Evolutionary conservation across 2,797 vertebrate genomes (phyloP).

Genomic region (Lepus oiostolus): DNA sequence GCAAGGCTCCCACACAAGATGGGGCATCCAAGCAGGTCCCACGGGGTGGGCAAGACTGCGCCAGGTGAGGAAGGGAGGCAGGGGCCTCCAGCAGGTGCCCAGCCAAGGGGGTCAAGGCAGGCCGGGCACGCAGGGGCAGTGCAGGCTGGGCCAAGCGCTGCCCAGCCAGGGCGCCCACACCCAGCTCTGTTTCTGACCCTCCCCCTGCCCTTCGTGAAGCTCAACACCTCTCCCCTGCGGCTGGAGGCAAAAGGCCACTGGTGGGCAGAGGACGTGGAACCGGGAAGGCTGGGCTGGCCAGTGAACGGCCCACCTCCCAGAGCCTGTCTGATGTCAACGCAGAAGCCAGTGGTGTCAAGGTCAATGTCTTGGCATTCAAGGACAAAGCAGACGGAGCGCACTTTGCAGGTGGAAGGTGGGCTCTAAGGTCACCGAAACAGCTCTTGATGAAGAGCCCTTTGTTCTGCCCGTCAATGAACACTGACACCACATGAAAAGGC

Average conservation of each 20-base stretch:
- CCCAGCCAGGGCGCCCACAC: neutral
- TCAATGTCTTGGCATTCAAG: neutral
- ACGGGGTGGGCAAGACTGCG: neutral
- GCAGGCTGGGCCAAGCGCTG: neutral
- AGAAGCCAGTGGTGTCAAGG: neutral
- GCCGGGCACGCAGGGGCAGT: neutral
- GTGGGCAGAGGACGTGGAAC: neutral
- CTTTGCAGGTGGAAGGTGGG: neutral
- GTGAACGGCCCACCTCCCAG: neutral
- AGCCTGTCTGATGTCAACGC: neutral
- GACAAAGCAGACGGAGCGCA: rapidly evolving
- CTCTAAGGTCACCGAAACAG: neutral
- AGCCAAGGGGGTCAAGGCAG: neutral
- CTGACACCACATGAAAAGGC: neutral
- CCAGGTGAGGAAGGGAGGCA: neutral
- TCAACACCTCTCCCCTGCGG: neutral
- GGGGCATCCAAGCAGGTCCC: neutral
- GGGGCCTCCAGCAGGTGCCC: neutral
- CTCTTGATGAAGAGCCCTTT: neutral
- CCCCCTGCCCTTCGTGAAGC: neutral
- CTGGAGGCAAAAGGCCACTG: neutral
- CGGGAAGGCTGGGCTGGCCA: neutral
- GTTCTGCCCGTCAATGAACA: neutral
- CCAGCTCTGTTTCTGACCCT: neutral
- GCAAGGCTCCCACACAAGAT: neutral